These are phyloP conservation scores for Frieseomelitta varia DNA, from an alignment of 1,140 invertebrate genomes.

Conservation along the genomic window DNA sequence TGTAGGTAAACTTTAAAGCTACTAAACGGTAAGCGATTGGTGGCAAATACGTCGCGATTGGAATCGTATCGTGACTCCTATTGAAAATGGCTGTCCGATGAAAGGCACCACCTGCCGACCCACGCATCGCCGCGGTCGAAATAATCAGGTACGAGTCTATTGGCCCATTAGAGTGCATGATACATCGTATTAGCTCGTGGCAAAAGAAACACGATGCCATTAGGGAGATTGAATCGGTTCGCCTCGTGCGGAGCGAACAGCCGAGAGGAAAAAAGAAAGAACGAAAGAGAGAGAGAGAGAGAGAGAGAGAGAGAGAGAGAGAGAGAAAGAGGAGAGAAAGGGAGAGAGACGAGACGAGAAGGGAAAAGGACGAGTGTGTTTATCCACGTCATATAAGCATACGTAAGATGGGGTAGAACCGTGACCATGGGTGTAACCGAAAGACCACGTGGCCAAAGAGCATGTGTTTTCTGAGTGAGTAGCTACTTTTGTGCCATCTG, in stretches of 20 bases:
- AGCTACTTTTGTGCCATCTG: slow-evolving; percentile 69
- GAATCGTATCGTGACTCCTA: slow-evolving; percentile 44
- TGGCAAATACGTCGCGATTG: slow-evolving; percentile 1
- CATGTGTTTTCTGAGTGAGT: slow-evolving; percentile 70
- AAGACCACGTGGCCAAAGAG: slow-evolving; percentile 67
- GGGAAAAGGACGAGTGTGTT: slow-evolving; percentile 55
- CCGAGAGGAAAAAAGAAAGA: background rate
- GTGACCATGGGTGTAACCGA: slow-evolving; percentile 65
- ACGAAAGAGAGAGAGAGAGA: background rate
- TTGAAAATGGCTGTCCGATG: slow-evolving; percentile 50
- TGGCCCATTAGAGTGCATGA: slow-evolving; percentile 72
- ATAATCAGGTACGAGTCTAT: slow-evolving; percentile 68
- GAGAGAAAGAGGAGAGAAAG: background rate
- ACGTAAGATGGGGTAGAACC: slow-evolving; percentile 65
- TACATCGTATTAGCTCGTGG: slow-evolving; percentile 76
- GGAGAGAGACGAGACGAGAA: background rate
- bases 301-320: background rate
- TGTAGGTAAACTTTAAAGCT: too few relatives aligned
- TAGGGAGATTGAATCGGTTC: slow-evolving; percentile 75
- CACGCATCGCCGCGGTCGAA: slow-evolving; percentile 63
- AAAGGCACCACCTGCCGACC: slow-evolving; percentile 65
- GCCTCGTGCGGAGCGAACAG: slow-evolving; percentile 56
- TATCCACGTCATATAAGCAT: slow-evolving; percentile 64
- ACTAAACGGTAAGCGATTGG: background rate
- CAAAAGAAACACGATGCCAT: slow-evolving; percentile 72